Percentiles rank a stretch among this genome's conserved stretches.
Conservation (phyloP, 2,797 vertebrate genomes). For the Dendrocincla tyrannina region DNA sequence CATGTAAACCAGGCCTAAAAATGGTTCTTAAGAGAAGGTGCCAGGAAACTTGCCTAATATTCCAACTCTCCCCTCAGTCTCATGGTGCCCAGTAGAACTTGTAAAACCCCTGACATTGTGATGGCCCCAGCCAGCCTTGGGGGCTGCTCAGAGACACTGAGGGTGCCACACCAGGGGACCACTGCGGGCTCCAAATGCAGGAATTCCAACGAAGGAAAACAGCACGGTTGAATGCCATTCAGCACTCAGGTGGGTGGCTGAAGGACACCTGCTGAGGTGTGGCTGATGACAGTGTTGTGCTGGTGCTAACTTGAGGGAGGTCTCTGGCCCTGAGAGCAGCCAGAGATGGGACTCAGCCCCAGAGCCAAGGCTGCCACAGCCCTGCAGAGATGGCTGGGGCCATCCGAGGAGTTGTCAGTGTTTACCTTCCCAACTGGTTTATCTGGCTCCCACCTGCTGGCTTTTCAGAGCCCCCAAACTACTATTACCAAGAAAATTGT, state of each 20-base stretch:
- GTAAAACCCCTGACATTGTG: background rate
- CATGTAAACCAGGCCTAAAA: background rate
- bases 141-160: background rate
- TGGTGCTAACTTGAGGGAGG: background rate
- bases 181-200: background rate
- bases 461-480: background rate
- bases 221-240: background rate
- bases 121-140: background rate
- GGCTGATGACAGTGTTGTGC: background rate
- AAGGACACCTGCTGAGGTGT: background rate
- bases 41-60: background rate
- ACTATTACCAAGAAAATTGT: constrained; percentile 1
- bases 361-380: background rate
- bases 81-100: background rate
- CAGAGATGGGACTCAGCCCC: background rate
- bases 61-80: background rate
- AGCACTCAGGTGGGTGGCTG: background rate
- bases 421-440: background rate
- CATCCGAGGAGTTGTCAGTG: background rate
- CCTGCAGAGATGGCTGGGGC: background rate
- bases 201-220: background rate
- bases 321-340: background rate
- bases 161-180: background rate
- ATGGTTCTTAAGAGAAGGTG: background rate
- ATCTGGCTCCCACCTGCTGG: constrained; percentile 3